These are phyloP conservation scores for Helleia helle DNA, from an alignment of 2,888 invertebrate species.

Conservation along the genomic window DNA sequence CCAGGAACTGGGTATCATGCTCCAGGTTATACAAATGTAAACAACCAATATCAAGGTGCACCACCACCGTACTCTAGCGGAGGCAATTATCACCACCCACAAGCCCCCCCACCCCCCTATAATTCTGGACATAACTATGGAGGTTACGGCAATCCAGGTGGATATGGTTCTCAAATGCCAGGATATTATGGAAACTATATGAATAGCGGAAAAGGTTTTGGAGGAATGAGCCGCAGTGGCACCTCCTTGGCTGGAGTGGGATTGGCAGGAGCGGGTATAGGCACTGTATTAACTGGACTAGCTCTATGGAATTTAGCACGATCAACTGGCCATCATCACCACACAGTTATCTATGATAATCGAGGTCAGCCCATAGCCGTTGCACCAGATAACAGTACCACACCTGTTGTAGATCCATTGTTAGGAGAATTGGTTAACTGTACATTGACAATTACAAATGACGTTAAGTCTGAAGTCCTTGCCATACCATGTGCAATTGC, in stretches of 20 bases:
- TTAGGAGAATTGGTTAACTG: constrained; percentile 60
- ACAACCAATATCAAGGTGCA: constrained; percentile 40
- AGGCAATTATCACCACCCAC: constrained; percentile 43
- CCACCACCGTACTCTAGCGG: constrained; percentile 46
- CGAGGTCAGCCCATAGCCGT: constrained; percentile 62
- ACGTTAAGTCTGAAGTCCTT: constrained; percentile 54
- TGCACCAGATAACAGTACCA: constrained; percentile 44
- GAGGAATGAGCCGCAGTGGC: constrained; percentile 45
- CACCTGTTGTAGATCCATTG: constrained; percentile 44
- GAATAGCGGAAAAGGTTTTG: constrained; percentile 35
- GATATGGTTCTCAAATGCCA: constrained; percentile 46
- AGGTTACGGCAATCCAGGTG: constrained; percentile 31
- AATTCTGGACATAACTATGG: constrained; percentile 35
- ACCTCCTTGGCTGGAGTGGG: constrained; percentile 55
- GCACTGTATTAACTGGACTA: constrained; percentile 61
- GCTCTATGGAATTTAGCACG: constrained; percentile 68
- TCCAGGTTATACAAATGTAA: constrained; percentile 38
- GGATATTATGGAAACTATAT: constrained; percentile 58
- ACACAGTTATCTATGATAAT: constrained; percentile 64
- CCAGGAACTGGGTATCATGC: constrained; percentile 39
- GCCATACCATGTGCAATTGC: constrained; percentile 68
- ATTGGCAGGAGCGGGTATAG: constrained; percentile 62
- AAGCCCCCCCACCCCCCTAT: constrained; percentile 50
- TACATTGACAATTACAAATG: constrained; percentile 53
- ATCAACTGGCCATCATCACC: constrained; percentile 52